These are phyloP conservation scores for Volucella zonaria DNA, from an alignment of 2,888 invertebrate genomes.

Conservation along the genomic window DNA sequence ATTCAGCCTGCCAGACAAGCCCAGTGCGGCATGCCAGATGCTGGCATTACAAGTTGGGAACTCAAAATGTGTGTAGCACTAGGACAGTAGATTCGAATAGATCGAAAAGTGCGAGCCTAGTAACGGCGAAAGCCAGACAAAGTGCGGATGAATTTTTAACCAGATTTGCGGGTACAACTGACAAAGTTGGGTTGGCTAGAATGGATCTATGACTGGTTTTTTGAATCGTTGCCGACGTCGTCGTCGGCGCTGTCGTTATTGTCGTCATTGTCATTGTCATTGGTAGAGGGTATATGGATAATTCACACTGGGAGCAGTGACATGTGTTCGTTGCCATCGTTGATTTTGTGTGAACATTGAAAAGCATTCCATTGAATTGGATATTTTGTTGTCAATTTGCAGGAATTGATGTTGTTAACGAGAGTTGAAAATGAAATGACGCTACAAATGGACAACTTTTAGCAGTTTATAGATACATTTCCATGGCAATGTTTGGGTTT, in stretches of 20 bases:
- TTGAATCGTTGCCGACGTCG: conserved; percentile 8
- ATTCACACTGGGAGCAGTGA: conserved; percentile 27
- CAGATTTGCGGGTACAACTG: conserved; percentile 32
- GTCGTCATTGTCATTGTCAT: not conserved
- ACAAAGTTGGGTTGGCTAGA: not conserved
- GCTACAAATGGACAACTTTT: too few species aligned
- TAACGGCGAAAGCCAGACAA: conserved; percentile 17
- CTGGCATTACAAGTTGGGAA: not conserved
- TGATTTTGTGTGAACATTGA: conserved; percentile 44
- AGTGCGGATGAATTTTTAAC: conserved; percentile 51
- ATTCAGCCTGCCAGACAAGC: conserved; percentile 30
- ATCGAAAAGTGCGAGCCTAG: not conserved
- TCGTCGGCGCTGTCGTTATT: not conserved
- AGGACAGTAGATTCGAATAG: too few species aligned
- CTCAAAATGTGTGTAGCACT: not conserved
- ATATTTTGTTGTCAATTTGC: not conserved
- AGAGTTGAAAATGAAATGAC: not conserved
- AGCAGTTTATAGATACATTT: too few species aligned
- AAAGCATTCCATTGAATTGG: conserved; percentile 21
- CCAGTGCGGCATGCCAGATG: not conserved
- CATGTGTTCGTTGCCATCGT: conserved; percentile 38
- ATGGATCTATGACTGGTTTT: not conserved
- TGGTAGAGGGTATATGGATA: conserved; percentile 6
- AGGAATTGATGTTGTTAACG: not conserved
- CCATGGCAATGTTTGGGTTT: too few species aligned